Evolutionary conservation across 2,888 invertebrate species (phyloP), one percentile per base, ranked within the genome.

Genomic region (Hofmannophila pseudospretella): DNA sequence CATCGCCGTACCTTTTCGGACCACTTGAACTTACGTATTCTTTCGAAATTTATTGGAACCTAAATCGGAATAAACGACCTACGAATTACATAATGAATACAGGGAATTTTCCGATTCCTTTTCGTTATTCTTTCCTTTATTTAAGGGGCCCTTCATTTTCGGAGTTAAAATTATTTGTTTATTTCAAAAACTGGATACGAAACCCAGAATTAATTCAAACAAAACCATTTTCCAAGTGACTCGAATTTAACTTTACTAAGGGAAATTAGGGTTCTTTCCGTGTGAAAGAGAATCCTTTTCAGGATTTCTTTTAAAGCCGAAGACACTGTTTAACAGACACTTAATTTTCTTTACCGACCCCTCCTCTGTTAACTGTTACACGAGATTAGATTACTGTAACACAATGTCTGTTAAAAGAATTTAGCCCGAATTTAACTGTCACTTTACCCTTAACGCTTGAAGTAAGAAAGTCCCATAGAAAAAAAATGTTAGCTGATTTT

Each of bases 301-400:
- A 25, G 37, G 42, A 43, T 45, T 47, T 41, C 36, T 37, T 44
- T 44, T 42, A 34, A 44, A 32, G 38, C 39, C 36, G 39, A 36
- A 34, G 38, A 47, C 44, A 48, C 44, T 40, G 41, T 44, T 42
- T 47, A 41, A 47, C 39, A 28, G 47, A 32, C 38, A 34, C 44
- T 49, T 47, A 44, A 49, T 47, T 45, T 49, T 39, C 44, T 29
- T 41, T 39, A 33, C 33, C 31, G 38, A 37, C 36, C 38, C 41
- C 38, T 36, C 39, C 9, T 34, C 28, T 25, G 36, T 42, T 36
- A 45, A 47, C 29, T 32, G 37, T 32, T 9, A 34, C 32, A 33
- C 29, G 33, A 32, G 23, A 16, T 32, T 30, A 39, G 35, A 35
- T 39, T 39, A 39, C 23, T 12, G 31, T 9, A 26, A 29, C 14